Percentiles rank a stretch among this genome's conserved stretches.
Evolutionary conservation across 2,113 vertebrate species (phyloP).

Genomic region (Neotragus moschatus): DNA sequence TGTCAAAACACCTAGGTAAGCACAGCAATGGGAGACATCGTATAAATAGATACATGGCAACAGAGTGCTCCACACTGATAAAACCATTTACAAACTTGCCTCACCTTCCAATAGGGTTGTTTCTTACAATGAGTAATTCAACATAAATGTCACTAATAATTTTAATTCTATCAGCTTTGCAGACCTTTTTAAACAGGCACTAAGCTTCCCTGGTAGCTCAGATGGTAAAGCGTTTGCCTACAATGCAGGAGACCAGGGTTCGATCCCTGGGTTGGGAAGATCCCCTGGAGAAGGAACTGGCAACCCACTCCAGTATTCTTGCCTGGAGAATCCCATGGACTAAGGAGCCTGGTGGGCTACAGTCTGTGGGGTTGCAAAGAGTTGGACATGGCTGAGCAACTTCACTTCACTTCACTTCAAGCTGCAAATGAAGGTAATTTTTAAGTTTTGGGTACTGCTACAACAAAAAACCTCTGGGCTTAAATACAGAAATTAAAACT

Average conservation of each 20-base stretch:
- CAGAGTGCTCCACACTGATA: slow-evolving; percentile 4
- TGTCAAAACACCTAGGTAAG: slow-evolving; percentile 57
- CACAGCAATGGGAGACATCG: not conserved
- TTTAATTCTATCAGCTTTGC: not conserved
- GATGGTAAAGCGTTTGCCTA: no score
- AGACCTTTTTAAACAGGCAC: not conserved
- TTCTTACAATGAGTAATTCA: not conserved
- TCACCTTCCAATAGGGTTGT: not conserved
- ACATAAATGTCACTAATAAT: not conserved
- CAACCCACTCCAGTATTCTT: no score
- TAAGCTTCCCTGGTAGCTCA: not conserved
- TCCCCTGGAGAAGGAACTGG: no score
- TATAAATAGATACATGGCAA: slow-evolving; percentile 53
- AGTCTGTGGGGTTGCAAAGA: no score
- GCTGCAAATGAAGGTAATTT: not conserved
- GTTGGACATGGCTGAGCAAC: no score
- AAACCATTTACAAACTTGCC: not conserved
- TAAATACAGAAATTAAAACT: slow-evolving; percentile 14
- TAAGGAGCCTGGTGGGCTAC: no score
- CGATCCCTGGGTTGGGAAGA: no score
- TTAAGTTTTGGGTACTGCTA: not conserved
- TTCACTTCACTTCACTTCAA: not conserved
- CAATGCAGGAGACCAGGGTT: no score
- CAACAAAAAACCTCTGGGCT: not conserved
- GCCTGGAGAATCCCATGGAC: no score